These are phyloP conservation scores for Periophthalmodon schlosseri DNA, from an alignment of 2,113 vertebrate genomes.

Conservation along the genomic window DNA sequence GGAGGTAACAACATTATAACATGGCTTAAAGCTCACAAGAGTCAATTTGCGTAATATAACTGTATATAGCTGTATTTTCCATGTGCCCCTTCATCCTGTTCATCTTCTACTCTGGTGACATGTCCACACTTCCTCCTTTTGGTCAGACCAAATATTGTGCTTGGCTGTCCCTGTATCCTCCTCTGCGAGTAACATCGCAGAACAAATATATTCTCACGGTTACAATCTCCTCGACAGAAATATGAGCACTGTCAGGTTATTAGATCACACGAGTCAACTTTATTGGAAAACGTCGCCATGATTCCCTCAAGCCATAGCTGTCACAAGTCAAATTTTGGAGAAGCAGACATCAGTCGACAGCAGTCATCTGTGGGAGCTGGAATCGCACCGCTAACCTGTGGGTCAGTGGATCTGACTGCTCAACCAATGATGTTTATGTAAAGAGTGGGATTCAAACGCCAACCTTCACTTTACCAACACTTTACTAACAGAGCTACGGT, in stretches of 20 bases:
- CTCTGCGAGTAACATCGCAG: constrained; percentile 25
- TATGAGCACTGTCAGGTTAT: constrained; percentile 41
- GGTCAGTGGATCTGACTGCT: no score
- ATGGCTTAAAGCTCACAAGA: no score
- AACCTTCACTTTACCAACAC: no score
- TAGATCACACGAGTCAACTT: constrained; percentile 9
- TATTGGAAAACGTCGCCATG: neutral
- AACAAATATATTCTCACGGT: constrained; percentile 36
- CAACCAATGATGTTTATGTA: no score
- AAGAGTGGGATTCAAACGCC: no score
- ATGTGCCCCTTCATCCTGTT: constrained; percentile 34
- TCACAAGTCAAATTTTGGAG: neutral
- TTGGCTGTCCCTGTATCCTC: constrained; percentile 42
- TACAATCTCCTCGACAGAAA: constrained; percentile 39
- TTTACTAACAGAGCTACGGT: no score
- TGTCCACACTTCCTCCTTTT: constrained; percentile 48
- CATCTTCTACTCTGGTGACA: constrained; percentile 55
- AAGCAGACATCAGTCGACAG: no score
- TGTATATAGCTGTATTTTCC: no score
- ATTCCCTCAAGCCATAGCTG: neutral
- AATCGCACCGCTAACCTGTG: no score
- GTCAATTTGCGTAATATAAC: no score
- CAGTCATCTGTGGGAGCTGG: no score
- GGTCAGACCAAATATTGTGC: constrained; percentile 50
- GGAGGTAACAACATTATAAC: no score